These are phyloP conservation scores for Circaetus cinerascens DNA, from an alignment of 2,113 vertebrate genomes.

Conservation along the genomic window DNA sequence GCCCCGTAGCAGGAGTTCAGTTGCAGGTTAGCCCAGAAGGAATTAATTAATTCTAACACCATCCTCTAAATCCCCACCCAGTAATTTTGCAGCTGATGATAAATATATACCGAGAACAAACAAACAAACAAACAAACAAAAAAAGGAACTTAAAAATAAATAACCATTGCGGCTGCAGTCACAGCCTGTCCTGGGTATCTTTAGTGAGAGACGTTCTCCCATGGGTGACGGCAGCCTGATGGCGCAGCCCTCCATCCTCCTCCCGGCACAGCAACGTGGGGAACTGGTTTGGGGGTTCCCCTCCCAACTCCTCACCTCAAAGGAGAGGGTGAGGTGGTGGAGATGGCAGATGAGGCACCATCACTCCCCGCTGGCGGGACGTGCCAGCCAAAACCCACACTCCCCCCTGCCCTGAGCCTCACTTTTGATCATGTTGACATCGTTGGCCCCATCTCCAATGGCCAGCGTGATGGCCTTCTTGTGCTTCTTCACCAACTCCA, in stretches of 20 bases:
- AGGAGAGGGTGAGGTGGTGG: neutral
- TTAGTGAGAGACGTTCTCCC: neutral
- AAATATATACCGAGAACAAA: neutral
- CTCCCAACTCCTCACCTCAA: neutral
- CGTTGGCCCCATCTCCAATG: constrained; percentile 92
- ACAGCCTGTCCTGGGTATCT: neutral
- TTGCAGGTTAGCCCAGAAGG: neutral
- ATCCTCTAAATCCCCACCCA: neutral
- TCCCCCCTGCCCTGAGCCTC: neutral
- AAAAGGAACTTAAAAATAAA: neutral
- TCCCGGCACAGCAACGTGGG: neutral
- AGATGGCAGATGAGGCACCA: neutral
- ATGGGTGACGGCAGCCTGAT: no score
- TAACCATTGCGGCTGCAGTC: neutral
- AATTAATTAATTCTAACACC: neutral
- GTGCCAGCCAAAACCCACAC: rapidly evolving
- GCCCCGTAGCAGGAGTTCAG: neutral
- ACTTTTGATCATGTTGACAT: constrained; percentile 98
- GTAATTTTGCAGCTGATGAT: neutral
- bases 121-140: neutral
- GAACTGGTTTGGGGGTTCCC: neutral
- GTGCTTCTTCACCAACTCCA: constrained; percentile 85
- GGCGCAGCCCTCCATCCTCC: no score
- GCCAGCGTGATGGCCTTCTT: constrained; percentile 80
- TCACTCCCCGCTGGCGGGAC: neutral